Conservation (phyloP, 2,113 vertebrate species). For the Rutilus rutilus region DNA sequence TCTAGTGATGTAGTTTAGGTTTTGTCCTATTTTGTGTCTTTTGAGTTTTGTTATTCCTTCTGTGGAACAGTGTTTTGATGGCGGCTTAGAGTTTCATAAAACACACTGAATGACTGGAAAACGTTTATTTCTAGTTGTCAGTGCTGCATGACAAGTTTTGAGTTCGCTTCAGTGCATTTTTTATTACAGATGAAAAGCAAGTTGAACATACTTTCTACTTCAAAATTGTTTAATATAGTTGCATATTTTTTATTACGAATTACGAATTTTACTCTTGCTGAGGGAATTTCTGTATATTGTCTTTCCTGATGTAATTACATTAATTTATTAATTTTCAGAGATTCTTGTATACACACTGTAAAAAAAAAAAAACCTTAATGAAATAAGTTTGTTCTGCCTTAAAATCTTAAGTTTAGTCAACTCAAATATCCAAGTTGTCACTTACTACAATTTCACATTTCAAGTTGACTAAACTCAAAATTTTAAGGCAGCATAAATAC, state of each 20-base stretch:
- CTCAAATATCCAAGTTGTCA: too few relatives aligned
- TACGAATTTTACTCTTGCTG: not conserved
- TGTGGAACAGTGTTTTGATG: conserved; percentile 5
- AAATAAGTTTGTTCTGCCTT: too few relatives aligned
- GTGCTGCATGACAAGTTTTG: not conserved
- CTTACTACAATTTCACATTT: too few relatives aligned
- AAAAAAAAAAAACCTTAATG: too few relatives aligned
- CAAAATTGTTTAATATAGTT: not conserved
- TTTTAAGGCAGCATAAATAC: too few relatives aligned
- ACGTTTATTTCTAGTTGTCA: not conserved
- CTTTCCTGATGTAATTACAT: not conserved
- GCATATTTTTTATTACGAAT: not conserved
- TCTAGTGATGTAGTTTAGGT: not conserved
- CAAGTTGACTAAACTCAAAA: too few relatives aligned
- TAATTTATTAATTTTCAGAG: too few relatives aligned
- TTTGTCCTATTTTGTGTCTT: conserved; percentile 13
- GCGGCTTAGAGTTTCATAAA: not conserved
- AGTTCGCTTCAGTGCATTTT: not conserved
- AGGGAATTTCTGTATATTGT: not conserved
- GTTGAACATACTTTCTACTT: not conserved
- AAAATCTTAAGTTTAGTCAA: too few relatives aligned
- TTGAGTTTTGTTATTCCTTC: not conserved
- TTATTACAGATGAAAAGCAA: not conserved
- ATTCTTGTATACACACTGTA: too few relatives aligned
- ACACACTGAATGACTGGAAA: not conserved